Evolutionary conservation across 1,140 invertebrate species (phyloP).

Genomic region (Portunus trituberculatus): DNA sequence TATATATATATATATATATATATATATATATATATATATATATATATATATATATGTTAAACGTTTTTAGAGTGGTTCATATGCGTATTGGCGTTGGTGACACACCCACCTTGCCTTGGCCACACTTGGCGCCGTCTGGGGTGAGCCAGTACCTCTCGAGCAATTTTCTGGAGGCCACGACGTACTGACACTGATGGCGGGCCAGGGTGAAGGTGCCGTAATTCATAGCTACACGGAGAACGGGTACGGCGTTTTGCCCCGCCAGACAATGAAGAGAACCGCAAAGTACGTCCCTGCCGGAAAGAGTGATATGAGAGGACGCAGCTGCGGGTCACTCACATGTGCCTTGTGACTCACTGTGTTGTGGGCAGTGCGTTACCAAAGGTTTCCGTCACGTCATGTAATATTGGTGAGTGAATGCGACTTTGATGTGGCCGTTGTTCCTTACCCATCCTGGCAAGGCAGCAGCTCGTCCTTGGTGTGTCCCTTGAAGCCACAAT

Average conservation of each 20-base stretch:
- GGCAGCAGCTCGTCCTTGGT: not conserved
- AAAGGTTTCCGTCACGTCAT: not conserved
- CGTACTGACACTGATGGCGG: not conserved
- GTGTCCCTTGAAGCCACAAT: conserved; percentile 91
- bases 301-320: not conserved
- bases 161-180: conserved; percentile 82
- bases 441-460: not conserved
- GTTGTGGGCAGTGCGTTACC: too few species aligned
- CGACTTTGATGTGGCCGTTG: not conserved
- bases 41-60: too few species aligned
- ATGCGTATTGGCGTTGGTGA: too few species aligned
- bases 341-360: too few species aligned
- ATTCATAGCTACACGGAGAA: not conserved
- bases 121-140: conserved; percentile 59
- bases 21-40: too few species aligned
- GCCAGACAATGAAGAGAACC: conserved; percentile 36
- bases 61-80: too few species aligned
- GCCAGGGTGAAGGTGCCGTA: not conserved
- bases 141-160: conserved; percentile 80
- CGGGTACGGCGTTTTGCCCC: not conserved
- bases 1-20: too few species aligned
- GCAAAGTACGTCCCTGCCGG: conserved; percentile 27
- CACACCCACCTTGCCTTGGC: conserved; percentile 34
- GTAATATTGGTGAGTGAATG: not conserved
- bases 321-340: too few species aligned